Percentiles rank a stretch among this genome's conserved stretches.
phyloP scores from a whole-genome alignment of 1,140 invertebrate species.

The Drosophila nigromelanica region DNA sequence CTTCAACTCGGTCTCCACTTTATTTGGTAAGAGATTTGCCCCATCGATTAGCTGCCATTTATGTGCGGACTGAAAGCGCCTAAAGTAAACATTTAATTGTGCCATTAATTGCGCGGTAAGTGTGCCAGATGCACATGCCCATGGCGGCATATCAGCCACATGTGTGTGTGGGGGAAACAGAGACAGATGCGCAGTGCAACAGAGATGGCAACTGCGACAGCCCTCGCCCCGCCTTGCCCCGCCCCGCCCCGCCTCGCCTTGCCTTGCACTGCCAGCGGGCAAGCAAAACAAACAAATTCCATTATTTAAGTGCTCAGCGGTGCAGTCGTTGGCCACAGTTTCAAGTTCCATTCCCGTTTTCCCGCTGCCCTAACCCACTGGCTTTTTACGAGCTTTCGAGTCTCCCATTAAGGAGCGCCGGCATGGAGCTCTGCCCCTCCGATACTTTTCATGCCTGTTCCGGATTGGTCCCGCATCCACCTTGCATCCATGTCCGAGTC shows the following conservation, averaged over 20 bases:
- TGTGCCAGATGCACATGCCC: constrained; percentile 76
- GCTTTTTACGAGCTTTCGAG: constrained; percentile 69
- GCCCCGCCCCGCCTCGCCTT: constrained; percentile 4
- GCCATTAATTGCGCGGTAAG: constrained; percentile 79
- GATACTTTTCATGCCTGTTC: constrained; percentile 16
- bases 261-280: constrained; percentile 16
- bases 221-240: not conserved
- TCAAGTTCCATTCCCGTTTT: constrained; percentile 6
- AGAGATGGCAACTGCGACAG: constrained; percentile 18
- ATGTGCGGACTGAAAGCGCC: constrained; percentile 67
- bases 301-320: constrained; percentile 72
- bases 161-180: not conserved
- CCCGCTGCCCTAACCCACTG: constrained; percentile 45
- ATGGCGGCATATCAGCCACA: not conserved
- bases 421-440: not conserved
- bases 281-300: constrained; percentile 75
- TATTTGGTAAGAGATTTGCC: constrained; percentile 36
- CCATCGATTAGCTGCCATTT: constrained; percentile 54
- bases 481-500: constrained; percentile 25
- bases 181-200: constrained; percentile 13
- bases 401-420: constrained; percentile 72
- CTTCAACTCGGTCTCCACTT: not conserved
- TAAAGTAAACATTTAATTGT: constrained; percentile 82
- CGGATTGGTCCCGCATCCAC: constrained; percentile 24
- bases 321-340: constrained; percentile 53